phyloP scores from a whole-genome alignment of 1,140 invertebrate genomes.

The Sarcophaga peregrina region DNA sequence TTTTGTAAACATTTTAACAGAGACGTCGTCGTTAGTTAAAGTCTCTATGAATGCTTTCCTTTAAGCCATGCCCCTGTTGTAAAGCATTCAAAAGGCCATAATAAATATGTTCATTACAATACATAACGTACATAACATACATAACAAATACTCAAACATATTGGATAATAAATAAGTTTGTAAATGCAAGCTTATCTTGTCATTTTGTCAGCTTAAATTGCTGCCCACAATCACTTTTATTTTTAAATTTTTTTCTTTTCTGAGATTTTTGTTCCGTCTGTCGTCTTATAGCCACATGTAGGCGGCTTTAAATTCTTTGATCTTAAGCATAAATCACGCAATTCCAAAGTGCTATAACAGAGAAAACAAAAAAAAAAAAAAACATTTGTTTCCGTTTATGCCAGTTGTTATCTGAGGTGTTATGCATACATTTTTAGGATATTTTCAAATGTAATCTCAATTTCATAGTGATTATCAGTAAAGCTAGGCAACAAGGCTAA shows the following conservation, averaged over 20 bases:
- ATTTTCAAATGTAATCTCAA: too few relatives aligned
- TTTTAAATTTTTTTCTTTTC: neutral
- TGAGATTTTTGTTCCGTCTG: too few relatives aligned
- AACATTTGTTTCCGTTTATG: too few relatives aligned
- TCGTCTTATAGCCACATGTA: too few relatives aligned
- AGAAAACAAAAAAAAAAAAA: too few relatives aligned
- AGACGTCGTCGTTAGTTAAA: neutral
- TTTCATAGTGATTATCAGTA: too few relatives aligned
- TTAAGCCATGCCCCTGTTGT: neutral
- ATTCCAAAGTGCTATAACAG: too few relatives aligned
- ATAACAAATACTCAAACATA: neutral
- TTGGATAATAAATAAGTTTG: neutral
- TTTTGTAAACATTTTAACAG: neutral
- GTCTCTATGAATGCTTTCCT: too few relatives aligned
- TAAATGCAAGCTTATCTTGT: conserved; percentile 11
- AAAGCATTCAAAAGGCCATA: neutral
- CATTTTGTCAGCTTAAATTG: neutral
- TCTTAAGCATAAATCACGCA: conserved; percentile 27
- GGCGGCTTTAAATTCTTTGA: conserved; percentile 11
- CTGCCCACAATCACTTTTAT: neutral
- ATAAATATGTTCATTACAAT: neutral
- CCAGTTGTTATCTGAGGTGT: too few relatives aligned
- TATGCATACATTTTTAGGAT: too few relatives aligned
- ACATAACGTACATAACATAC: too few relatives aligned
- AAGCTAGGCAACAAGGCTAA: too few relatives aligned